phyloP scores from a whole-genome alignment of 92 coral and sea anemone species.

The Bergia sp. region DNA sequence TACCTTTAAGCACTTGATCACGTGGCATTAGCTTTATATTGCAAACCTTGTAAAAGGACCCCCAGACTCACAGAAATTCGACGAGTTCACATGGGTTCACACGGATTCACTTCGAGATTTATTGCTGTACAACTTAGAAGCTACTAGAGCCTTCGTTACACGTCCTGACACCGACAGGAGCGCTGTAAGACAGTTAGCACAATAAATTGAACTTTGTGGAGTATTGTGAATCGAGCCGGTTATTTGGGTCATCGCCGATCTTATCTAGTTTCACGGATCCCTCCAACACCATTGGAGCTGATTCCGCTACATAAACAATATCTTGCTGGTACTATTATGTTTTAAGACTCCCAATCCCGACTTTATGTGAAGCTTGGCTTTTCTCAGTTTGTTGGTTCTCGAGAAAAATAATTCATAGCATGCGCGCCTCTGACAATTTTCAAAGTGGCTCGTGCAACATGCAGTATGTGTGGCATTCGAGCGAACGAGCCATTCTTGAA shows the following conservation, averaged over 20 bases:
- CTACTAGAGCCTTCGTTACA: not conserved
- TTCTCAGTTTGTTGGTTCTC: too few relatives aligned
- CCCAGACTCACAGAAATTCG: not conserved
- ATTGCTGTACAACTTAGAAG: not conserved
- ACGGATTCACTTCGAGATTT: not conserved
- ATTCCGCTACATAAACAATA: not conserved
- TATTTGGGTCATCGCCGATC: conserved; percentile 4
- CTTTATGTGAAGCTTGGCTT: too few relatives aligned
- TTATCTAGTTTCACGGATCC: not conserved
- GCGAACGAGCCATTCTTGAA: too few relatives aligned
- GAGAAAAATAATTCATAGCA: too few relatives aligned
- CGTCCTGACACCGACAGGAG: not conserved
- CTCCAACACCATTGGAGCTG: conserved; percentile 7
- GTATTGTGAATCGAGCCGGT: not conserved
- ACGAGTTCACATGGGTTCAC: conserved; percentile 8
- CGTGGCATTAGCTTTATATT: conserved; percentile 4
- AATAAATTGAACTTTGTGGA: conserved; percentile 2
- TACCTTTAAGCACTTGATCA: not conserved
- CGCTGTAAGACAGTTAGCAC: not conserved
- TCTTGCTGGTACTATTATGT: too few relatives aligned
- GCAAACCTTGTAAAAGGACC: not conserved
- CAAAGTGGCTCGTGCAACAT: too few relatives aligned
- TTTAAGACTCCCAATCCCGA: too few relatives aligned
- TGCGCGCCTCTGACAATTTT: too few relatives aligned
- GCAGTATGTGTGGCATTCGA: too few relatives aligned